These are phyloP conservation scores for Ochotona curzoniae DNA, from an alignment of 2,113 vertebrate species.

Conservation along the genomic window DNA sequence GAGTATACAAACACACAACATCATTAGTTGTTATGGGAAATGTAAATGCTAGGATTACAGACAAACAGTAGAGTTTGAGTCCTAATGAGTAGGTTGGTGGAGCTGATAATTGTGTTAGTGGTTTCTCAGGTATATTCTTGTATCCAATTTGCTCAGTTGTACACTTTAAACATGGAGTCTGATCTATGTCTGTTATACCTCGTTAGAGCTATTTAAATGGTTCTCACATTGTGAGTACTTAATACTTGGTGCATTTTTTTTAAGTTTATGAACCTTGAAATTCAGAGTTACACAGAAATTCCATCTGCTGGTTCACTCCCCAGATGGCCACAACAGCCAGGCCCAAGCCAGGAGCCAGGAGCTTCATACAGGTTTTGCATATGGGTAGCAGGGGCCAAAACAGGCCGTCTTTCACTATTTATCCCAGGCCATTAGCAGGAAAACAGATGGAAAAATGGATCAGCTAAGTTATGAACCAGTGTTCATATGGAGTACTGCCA, in stretches of 20 bases:
- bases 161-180: neutral
- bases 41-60: neutral
- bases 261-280: no score
- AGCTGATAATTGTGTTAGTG: neutral
- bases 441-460: no score
- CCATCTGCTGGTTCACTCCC: no score
- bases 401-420: no score
- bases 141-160: neutral
- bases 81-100: neutral
- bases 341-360: no score
- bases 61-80: neutral
- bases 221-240: neutral
- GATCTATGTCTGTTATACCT: neutral
- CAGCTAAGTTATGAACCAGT: no score
- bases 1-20: neutral
- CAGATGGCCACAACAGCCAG: no score
- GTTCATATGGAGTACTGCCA: no score
- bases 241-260: neutral
- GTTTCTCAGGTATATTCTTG: neutral
- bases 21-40: constrained; percentile 20
- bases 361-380: no score
- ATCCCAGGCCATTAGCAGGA: no score
- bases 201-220: constrained; percentile 4
- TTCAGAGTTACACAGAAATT: no score
- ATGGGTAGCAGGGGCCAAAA: no score